phyloP scores from a whole-genome alignment of 2,888 invertebrate genomes.

The Laspeyria flexula region DNA sequence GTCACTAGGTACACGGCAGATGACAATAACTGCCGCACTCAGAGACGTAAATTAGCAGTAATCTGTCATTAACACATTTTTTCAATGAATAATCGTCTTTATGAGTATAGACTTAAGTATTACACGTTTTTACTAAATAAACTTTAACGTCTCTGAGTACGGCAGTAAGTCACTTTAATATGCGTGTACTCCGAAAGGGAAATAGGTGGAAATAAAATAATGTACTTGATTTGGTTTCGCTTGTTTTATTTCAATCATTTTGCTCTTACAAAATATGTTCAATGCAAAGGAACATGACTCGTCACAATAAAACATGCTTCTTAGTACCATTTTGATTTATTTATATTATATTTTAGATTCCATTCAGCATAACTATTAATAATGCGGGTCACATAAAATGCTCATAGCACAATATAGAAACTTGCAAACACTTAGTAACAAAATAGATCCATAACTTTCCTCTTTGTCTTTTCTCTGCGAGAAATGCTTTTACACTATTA shows the following conservation, averaged over 20 bases:
- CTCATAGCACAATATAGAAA: conserved; percentile 86
- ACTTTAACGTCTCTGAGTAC: too few relatives aligned
- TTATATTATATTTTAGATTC: conserved; percentile 84
- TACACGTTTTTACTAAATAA: too few relatives aligned
- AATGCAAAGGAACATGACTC: conserved; percentile 87
- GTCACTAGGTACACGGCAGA: too few relatives aligned
- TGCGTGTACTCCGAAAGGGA: too few relatives aligned
- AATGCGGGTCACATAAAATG: conserved; percentile 86
- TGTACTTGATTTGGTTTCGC: conserved; percentile 80
- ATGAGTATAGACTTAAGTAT: too few relatives aligned
- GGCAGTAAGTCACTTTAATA: too few relatives aligned
- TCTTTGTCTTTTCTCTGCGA: conserved; percentile 80
- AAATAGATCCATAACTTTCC: conserved; percentile 85
- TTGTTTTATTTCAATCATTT: conserved; percentile 86
- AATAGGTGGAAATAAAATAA: conserved; percentile 72
- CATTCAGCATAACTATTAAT: conserved; percentile 86
- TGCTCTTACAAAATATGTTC: conserved; percentile 87
- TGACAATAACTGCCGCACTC: too few relatives aligned
- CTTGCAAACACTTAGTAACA: conserved; percentile 87
- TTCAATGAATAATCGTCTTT: too few relatives aligned
- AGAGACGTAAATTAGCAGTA: too few relatives aligned
- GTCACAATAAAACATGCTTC: conserved; percentile 86
- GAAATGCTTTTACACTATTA: conserved; percentile 80
- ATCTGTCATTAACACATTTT: too few relatives aligned
- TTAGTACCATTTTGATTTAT: conserved; percentile 86